These are phyloP conservation scores for Petaurus breviceps DNA, from an alignment of 2,113 vertebrate species.

Conservation along the genomic window DNA sequence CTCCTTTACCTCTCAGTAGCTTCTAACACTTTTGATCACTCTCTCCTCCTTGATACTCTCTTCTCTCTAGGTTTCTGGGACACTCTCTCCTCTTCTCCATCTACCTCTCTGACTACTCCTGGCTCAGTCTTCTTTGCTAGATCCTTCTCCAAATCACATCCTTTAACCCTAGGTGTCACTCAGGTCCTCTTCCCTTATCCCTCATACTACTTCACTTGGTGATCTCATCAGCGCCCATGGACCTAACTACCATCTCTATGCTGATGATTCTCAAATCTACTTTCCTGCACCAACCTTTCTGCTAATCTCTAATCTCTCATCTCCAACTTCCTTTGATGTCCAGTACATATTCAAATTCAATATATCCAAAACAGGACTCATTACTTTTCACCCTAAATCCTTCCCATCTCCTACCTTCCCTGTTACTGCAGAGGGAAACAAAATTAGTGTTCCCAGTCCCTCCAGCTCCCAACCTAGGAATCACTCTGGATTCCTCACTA, in stretches of 20 bases:
- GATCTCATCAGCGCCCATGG: too few species aligned
- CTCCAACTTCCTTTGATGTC: too few species aligned
- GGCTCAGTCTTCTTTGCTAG: background rate
- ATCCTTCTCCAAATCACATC: background rate
- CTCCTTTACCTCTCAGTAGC: background rate
- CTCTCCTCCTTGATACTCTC: too few species aligned
- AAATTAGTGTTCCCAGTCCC: background rate
- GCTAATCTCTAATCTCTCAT: background rate
- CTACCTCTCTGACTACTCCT: background rate
- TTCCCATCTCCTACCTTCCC: background rate
- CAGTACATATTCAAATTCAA: background rate
- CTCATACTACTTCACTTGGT: too few species aligned
- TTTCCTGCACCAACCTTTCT: background rate
- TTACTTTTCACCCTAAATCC: background rate
- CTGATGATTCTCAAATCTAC: background rate
- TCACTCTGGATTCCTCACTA: background rate
- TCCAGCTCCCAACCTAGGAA: background rate
- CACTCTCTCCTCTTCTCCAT: background rate
- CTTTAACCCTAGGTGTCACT: background rate
- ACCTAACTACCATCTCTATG: background rate
- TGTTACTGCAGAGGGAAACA: too few species aligned
- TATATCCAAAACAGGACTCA: background rate
- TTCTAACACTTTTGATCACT: background rate
- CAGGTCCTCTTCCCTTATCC: background rate
- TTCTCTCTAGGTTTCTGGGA: background rate